Base-by-base conservation (phyloP, 1,140 invertebrate genomes). In the Trichoplusia ni region DNA sequence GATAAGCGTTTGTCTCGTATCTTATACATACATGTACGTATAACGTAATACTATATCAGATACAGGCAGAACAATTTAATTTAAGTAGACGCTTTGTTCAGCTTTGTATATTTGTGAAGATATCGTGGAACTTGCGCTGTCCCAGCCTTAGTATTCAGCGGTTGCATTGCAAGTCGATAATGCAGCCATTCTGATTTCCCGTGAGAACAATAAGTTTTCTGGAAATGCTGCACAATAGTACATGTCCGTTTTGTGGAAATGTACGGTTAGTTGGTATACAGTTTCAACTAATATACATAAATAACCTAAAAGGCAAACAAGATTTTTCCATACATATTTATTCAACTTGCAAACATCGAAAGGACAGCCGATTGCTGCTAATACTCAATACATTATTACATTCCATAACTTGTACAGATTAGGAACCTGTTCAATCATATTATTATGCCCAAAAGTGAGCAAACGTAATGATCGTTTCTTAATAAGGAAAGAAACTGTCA, bases 1-100 rank as follows among this genome's bases (percentile, higher is more conserved):
- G 85, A 88, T 88, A 84, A 86, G 77, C 81, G 79, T 77, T 80
- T 44, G 75, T 77, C 65, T 77, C 79, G 72, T 79, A 79, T 79
- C 75, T 75, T 69, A 69, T 78, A 76, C 68, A 69, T 77, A 81
- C 73, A 72, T 38, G 37, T 6, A 4, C 37, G 18, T 63, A 40
- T 8, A 31, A 18, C 31, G 37, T 58, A 31, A 31, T 35, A 23
- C 19, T 61, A 25, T 40, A 62, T 35, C 29, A 47, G 56, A 23
- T 60, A 46, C 21, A 40, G 9, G 35, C 42, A 14, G 29, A 29
- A 31, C 33, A 47, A n/a, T 4, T 60, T 60, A 42, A 58, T 54
- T 38, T 23, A 19, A n/a, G 13, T 14, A 11, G 6, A 25, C 27
- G 33, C 7, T 58, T 42, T 37, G 18, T 27, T 8, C 11, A 18